phyloP scores from a whole-genome alignment of 2,888 invertebrate genomes.

The Chrysotoxum bicinctum region DNA sequence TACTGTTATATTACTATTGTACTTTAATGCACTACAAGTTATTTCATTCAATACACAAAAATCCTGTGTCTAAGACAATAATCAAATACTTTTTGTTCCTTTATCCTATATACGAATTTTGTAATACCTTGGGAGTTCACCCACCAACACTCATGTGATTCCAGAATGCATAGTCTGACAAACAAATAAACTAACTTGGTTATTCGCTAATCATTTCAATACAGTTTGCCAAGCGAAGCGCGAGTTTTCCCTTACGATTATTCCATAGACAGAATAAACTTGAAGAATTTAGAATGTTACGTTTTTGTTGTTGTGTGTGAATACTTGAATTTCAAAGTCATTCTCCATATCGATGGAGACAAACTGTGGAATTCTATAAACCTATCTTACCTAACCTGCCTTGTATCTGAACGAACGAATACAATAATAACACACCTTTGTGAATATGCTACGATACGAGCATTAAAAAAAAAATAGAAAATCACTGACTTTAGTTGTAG shows the following conservation, averaged over 20 bases:
- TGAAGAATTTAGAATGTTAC: slow-evolving; percentile 28
- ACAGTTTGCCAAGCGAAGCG: slow-evolving; percentile 4
- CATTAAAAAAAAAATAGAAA: slow-evolving; percentile 31
- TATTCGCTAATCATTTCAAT: slow-evolving; percentile 31
- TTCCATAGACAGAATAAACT: slow-evolving; percentile 8
- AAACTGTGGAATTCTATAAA: slow-evolving; percentile 26
- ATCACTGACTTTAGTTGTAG: not conserved
- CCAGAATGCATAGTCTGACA: not conserved
- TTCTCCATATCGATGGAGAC: slow-evolving; percentile 4
- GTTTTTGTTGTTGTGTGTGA: not conserved
- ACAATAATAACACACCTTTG: slow-evolving; percentile 24
- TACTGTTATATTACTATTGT: too few species aligned
- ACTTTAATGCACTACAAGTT: too few species aligned
- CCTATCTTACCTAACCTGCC: slow-evolving; percentile 39
- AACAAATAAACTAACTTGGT: slow-evolving; percentile 32
- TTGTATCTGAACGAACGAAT: not conserved
- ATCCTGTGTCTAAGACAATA: not conserved
- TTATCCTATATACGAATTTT: not conserved
- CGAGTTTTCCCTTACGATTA: not conserved
- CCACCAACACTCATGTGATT: not conserved
- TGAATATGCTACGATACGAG: slow-evolving; percentile 23
- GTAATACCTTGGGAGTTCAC: not conserved
- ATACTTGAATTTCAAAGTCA: slow-evolving; percentile 66
- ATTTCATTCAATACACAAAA: not conserved
- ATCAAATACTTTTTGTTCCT: not conserved